phyloP scores from a whole-genome alignment of 2,888 invertebrate genomes.

The Drosophila parthenogenetica region DNA sequence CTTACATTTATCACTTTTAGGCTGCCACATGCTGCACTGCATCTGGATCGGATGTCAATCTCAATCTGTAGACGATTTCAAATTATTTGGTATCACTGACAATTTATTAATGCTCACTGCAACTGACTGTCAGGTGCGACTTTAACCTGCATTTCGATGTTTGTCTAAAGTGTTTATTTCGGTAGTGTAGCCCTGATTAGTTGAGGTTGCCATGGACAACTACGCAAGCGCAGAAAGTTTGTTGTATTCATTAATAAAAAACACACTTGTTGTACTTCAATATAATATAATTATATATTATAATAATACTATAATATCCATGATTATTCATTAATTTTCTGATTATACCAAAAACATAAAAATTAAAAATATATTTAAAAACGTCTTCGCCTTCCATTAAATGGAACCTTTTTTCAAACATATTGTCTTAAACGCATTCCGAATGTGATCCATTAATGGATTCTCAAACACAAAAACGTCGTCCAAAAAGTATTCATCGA shows the following conservation, averaged over 20 bases:
- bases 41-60: no score
- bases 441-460: no score
- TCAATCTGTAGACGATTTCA: no score
- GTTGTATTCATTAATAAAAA: conserved; percentile 48
- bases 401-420: no score
- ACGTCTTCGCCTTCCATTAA: no score
- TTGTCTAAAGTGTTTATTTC: conserved; percentile 44
- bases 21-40: no score
- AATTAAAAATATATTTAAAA: background rate
- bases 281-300: no score
- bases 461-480: no score
- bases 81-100: conserved; percentile 23
- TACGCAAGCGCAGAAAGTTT: conserved; percentile 69
- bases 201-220: conserved; percentile 63
- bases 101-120: conserved; percentile 40
- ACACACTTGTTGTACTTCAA: conserved; percentile 44
- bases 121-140: conserved; percentile 14
- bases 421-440: no score
- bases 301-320: no score
- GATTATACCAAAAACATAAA: background rate
- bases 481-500: background rate
- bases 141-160: conserved; percentile 33
- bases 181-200: conserved; percentile 28
- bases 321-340: background rate
- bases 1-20: conserved; percentile 25